These are phyloP conservation scores for Alectura lathami DNA, from an alignment of 2,113 vertebrate species.

Conservation along the genomic window DNA sequence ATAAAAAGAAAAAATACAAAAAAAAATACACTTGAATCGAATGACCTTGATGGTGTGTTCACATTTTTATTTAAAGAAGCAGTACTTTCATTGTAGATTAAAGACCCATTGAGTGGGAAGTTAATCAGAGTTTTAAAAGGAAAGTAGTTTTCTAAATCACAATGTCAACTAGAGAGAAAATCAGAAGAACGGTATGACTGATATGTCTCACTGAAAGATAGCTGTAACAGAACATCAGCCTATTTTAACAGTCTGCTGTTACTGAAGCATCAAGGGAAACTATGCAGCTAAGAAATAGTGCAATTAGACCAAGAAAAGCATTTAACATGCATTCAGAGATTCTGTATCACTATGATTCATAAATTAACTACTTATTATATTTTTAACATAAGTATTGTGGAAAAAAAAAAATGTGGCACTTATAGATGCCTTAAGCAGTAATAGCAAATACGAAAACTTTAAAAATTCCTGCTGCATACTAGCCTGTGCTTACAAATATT, in stretches of 20 bases:
- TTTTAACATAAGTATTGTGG: background rate
- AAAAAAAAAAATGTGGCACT: background rate
- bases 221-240: background rate
- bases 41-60: background rate
- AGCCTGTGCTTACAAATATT: background rate
- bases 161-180: background rate
- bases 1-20: background rate
- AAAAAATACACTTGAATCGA: background rate
- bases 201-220: background rate
- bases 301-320: background rate
- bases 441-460: background rate
- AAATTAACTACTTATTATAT: background rate
- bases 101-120: background rate
- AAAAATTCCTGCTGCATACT: background rate
- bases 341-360: background rate
- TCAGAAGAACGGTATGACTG: background rate
- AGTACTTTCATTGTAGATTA: background rate
- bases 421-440: background rate
- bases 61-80: background rate
- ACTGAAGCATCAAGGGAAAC: background rate
- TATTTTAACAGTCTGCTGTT: background rate
- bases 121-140: background rate
- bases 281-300: background rate
- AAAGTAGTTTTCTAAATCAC: background rate
- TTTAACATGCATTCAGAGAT: background rate